Base-by-base conservation (phyloP, 2,888 invertebrate genomes). In the Ctena decussata region DNA sequence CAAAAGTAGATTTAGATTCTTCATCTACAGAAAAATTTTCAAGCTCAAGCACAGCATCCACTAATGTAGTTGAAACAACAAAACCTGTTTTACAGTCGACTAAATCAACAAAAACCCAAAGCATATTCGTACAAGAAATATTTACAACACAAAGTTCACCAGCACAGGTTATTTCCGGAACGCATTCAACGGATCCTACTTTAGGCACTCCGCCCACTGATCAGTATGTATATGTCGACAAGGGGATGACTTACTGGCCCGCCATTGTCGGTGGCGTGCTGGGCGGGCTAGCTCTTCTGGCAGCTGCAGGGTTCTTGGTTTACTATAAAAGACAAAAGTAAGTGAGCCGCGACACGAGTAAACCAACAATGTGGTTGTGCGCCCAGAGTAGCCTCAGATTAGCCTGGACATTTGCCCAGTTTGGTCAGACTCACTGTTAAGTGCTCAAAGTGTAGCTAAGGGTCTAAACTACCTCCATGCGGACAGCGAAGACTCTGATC, bases 181-280 rank as follows among this genome's bases (percentile, higher is more conserved):
- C 53, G 0, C 37, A n/a, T 0, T 21, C 39, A n/a, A n/a, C 24
- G 32, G 39, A 18, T 15, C 30, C 70, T 41, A 30, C 30, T 11
- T 6, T 69, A 24, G 8, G 15, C 32, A 57, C 70, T 21, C 46
- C 69, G 35, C 53, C 71, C 46, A 49, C 39, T 69, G 70, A 70
- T 21, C 44, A 70, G 35, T 18, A 53, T 49, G 69, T 53, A 27
- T 44, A 65, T 24, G 69, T 53, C 24, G 84, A 82, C 24, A 77
- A 83, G 21, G 74, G 78, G 6, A 85, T 86, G 82, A 73, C 84
- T 11, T 88, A 89, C 69, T 91, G 91, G 91, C 90, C 90, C 18
- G 87, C 84, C 2, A 91, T 91, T 44, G 90, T 91, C 15, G 90
- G 90, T 0, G 90, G 90, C 5, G 85, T 91, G 12, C 75, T 91